Evolutionary conservation across 2,113 vertebrate genomes (phyloP), one percentile per base, ranked within the genome.

Genomic region (Phycodurus eques): DNA sequence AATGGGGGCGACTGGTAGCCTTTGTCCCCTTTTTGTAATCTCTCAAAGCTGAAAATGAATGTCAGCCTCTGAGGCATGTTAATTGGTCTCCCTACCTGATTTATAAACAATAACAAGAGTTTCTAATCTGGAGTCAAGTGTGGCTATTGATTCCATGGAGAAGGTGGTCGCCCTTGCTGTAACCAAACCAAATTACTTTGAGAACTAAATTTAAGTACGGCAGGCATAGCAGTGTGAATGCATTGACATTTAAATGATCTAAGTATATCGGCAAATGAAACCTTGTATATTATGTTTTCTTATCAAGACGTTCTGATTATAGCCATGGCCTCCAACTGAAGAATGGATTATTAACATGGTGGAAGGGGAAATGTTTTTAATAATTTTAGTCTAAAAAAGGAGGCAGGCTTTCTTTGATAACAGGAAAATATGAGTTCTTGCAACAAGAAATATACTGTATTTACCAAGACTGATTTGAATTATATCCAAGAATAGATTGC

Each of bases 151-250:
- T 57, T 57, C 54, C 54, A 57, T 4, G n/a, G 12, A n/a, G 54
- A 57, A 57, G 51, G 51, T 6, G n/a, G 54, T 57, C 4, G n/a
- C 54, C 54, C 54, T 57, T 19, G n/a, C 54, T 57, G 10, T 27
- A 57, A 57, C 54, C n/a, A 57, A 57, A 57, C 54, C n/a, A 57
- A 57, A n/a, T 57, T 57, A 22, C 54, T 57, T 57, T 56, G 54
- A 22, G 20, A 56, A 56, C 54, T 56, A 22, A 56, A 56, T 56
- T 56, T 22, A 56, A 56, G n/a, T 22, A 56, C 22, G 54, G 54
- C 54, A 27, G 54, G 54, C 10, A 57, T 11, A 57, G 54, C 11
- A 57, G n/a, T 56, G n/a, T 1, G 10, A 27, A 22, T 12, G 3
- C n/a, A 57, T 22, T 22, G n/a, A 12, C 54, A 56, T 56, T 56